These are phyloP conservation scores for Sisor rabdophorus DNA, from an alignment of 2,113 vertebrate species.

Conservation along the genomic window DNA sequence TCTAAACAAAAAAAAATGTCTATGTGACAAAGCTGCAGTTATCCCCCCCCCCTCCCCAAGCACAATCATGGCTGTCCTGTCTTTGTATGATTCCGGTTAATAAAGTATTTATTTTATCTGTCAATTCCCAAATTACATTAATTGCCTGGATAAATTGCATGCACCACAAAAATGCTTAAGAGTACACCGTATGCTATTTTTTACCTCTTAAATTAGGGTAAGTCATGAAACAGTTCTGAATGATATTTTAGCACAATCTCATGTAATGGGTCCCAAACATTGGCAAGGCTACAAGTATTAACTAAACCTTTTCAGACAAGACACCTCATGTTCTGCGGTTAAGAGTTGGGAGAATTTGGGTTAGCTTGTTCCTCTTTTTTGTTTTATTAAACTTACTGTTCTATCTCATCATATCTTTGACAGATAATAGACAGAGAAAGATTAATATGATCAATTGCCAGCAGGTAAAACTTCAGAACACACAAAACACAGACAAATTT, in stretches of 20 bases:
- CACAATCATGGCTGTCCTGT: not conserved
- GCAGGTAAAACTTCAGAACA: constrained; percentile 47
- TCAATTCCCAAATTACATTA: constrained; percentile 35
- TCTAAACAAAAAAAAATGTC: not conserved
- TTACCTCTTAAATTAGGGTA: constrained; percentile 34
- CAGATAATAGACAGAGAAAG: constrained; percentile 46
- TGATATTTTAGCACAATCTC: constrained; percentile 34
- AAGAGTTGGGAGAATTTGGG: constrained; percentile 27
- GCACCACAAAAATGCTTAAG: constrained; percentile 39
- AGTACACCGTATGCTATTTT: constrained; percentile 30
- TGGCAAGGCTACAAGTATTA: constrained; percentile 42
- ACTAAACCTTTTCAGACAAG: constrained; percentile 50
- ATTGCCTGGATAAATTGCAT: constrained; percentile 36
- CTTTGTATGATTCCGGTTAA: not conserved
- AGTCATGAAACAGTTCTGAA: constrained; percentile 45
- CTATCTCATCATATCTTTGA: constrained; percentile 37
- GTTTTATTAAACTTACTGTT: constrained; percentile 16
- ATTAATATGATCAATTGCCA: constrained; percentile 49
- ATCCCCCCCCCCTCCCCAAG: constrained; percentile 5
- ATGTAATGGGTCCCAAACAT: constrained; percentile 42
- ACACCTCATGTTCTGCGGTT: constrained; percentile 46
- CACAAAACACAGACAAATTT: constrained; percentile 50
- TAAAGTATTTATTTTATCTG: constrained; percentile 34
- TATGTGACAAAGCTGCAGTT: constrained; percentile 11
- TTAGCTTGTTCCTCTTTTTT: constrained; percentile 33